Base-by-base conservation (phyloP, 2,113 vertebrate species). In the Synodontis membranacea region DNA sequence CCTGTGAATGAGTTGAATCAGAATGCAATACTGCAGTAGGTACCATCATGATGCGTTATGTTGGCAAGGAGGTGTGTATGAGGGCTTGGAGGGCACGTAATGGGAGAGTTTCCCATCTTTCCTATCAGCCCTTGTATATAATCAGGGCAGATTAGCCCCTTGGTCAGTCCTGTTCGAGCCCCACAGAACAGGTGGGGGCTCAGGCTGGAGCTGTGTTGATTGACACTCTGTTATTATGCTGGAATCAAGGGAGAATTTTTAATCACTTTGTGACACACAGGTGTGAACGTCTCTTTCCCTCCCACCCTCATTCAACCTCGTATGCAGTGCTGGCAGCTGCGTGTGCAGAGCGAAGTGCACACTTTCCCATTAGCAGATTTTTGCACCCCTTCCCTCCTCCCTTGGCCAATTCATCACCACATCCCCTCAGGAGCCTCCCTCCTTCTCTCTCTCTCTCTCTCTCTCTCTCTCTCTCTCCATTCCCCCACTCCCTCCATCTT, bases 261-360 rank as follows among this genome's bases (percentile, higher is more conserved):
- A 86, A 89, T 90, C 86, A 88, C 75, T 86, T 84, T 86, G 23
- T 75, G 80, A 79, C 82, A 87, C 80, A 50, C 87, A 87, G 88
- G 88, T 88, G 88, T 85, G 25, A 90, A 66, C 78, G 25, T 74
- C 56, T 82, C 39, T 50, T 78, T 84, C 46, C 60, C 60, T 66
- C 80, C 21, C 39, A 31, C 5, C 82, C 17, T n/a, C 60, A 34
- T 58, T 62, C 28, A 60, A 46, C 82, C 66, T 70, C 56, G 80
- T 79, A 56, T 78, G 88, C 28, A 74, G 5, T 56, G 81, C 52
- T 89, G 54, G 80, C 88, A 89, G 83, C 83, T 86, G 88, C 82
- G 72, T 31, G 52, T 84, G 84, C 74, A 44, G 75, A 87, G 19
- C 3, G 14, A 28, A 86, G 46, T 80, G 54, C 85, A 86, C 75